A percentile compares a stretch with the other conserved stretches of the same genome.
Evolutionary conservation across 2,888 invertebrate species (phyloP).

Genomic region (Dendrolimus pini): DNA sequence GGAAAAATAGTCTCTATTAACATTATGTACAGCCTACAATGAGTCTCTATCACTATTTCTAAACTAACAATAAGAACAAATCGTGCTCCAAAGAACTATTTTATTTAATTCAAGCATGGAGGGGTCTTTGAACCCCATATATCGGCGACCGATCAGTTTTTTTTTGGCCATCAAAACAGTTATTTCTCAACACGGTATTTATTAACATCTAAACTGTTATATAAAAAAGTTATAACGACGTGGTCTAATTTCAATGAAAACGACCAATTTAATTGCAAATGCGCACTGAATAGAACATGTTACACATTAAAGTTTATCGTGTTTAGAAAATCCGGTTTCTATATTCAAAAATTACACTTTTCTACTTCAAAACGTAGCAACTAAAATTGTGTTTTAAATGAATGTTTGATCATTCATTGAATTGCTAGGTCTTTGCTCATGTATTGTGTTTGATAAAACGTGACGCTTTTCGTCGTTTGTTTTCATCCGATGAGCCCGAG

Average conservation of each 20-base stretch:
- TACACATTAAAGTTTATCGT: too few relatives aligned
- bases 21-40: slow-evolving; percentile 24
- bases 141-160: slow-evolving; percentile 34
- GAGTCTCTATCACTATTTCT: slow-evolving; percentile 4
- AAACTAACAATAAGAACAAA: slow-evolving; percentile 40
- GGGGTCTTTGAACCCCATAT: slow-evolving; percentile 39
- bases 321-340: too few relatives aligned
- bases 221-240: neutral
- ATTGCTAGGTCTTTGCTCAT: too few relatives aligned
- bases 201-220: neutral
- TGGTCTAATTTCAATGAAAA: neutral
- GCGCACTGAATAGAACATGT: too few relatives aligned
- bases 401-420: too few relatives aligned
- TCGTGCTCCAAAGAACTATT: slow-evolving; percentile 47
- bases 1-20: slow-evolving; percentile 29
- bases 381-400: too few relatives aligned
- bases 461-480: too few relatives aligned
- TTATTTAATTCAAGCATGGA: slow-evolving; percentile 44
- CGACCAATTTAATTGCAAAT: too few relatives aligned
- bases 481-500: too few relatives aligned
- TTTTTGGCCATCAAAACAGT: slow-evolving; percentile 33
- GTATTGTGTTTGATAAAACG: too few relatives aligned
- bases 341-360: too few relatives aligned
- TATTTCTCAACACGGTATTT: neutral
- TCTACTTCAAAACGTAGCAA: too few relatives aligned